Percentiles rank a stretch among this genome's conserved stretches.
phyloP scores from a whole-genome alignment of 2,113 vertebrate genomes.

The Odontesthes bonariensis region DNA sequence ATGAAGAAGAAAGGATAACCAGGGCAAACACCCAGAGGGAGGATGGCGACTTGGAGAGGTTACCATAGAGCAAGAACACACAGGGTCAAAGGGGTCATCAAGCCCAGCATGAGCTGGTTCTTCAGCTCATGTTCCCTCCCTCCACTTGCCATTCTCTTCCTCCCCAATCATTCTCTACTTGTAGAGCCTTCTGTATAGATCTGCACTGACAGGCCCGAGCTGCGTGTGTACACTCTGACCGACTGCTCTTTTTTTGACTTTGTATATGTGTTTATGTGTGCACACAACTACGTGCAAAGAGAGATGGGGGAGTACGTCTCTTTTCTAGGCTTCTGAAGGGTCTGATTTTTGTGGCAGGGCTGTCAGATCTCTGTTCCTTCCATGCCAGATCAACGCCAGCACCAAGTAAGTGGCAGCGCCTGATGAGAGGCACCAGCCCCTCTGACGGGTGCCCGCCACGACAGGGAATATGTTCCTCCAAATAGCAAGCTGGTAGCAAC shows the following conservation, averaged over 20 bases:
- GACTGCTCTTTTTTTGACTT: constrained; percentile 98
- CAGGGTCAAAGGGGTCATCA: constrained; percentile 54
- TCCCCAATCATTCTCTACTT: constrained; percentile 42
- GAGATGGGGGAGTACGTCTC: constrained; percentile 75
- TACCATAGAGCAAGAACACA: constrained; percentile 31
- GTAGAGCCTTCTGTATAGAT: constrained; percentile 58
- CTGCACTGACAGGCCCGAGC: constrained; percentile 79
- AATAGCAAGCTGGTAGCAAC: constrained; percentile 91
- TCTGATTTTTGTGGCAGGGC: constrained; percentile 96
- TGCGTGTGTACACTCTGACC: constrained; percentile 84
- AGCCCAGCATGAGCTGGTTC: constrained; percentile 71
- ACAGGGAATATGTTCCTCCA: constrained; percentile 97
- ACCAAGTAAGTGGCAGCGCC: constrained; percentile 79
- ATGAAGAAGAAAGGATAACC: constrained; percentile 69
- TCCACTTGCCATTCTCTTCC: constrained; percentile 45
- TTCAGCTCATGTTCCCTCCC: constrained; percentile 59
- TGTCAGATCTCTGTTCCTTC: constrained; percentile 91
- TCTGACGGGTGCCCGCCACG: constrained; percentile 90
- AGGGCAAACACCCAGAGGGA: constrained; percentile 71
- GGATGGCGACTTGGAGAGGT: constrained; percentile 42
- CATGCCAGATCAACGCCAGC: constrained; percentile 85
- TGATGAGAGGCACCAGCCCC: constrained; percentile 85
- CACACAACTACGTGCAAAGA: constrained; percentile 30
- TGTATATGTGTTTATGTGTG: constrained; percentile 59
- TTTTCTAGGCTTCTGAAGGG: constrained; percentile 82